Conservation (phyloP, 2,113 vertebrate species). For the Macaca mulatta region DNA sequence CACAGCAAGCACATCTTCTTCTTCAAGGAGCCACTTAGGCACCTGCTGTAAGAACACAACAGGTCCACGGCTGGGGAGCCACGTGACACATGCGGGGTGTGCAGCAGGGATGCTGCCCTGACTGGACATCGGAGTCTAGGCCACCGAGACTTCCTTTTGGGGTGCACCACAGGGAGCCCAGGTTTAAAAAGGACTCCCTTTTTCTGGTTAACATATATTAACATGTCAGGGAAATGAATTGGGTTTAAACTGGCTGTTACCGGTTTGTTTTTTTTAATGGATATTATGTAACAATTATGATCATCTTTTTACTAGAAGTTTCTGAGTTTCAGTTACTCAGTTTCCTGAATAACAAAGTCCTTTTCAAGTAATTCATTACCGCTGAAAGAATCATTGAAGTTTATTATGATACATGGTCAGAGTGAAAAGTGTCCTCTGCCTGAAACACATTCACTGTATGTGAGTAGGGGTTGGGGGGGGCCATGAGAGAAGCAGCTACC, state of each 20-base stretch:
- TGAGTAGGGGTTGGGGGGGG: background rate
- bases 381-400: background rate
- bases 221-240: background rate
- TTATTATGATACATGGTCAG: background rate
- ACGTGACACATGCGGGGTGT: background rate
- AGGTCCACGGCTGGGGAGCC: background rate
- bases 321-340: background rate
- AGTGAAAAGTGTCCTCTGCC: background rate
- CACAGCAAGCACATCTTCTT: background rate
- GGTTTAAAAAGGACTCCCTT: background rate
- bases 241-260: background rate
- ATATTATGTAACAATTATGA: background rate
- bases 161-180: background rate
- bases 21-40: constrained; percentile 11
- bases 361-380: constrained; percentile 3
- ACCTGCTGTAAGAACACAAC: background rate
- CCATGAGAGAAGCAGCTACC: background rate
- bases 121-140: background rate
- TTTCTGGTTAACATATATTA: background rate
- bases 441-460: background rate
- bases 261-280: background rate
- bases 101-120: background rate
- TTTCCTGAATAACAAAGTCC: background rate
- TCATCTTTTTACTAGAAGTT: constrained; percentile 7
- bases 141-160: background rate